Evolutionary conservation across 30 jellyfish, hydroid and myxozoan species (phyloP).

Genomic region (Cassiopea andromeda): DNA sequence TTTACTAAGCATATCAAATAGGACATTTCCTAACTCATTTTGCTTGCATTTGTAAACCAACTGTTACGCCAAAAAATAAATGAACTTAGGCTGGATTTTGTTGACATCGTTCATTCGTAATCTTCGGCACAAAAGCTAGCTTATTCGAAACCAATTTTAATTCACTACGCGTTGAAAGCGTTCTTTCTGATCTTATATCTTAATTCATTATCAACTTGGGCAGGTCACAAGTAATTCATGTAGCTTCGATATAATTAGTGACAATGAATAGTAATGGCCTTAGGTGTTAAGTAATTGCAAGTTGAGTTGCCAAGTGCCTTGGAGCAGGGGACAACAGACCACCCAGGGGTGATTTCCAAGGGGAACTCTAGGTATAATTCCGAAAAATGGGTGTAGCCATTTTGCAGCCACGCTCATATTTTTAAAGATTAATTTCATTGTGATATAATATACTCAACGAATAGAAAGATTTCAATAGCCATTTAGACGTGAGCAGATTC

Average conservation of each 20-base stretch:
- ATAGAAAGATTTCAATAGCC: too few species aligned
- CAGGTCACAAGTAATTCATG: constrained; percentile 1
- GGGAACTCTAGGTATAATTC: too few species aligned
- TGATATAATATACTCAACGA: too few species aligned
- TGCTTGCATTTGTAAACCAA: not conserved
- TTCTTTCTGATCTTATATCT: not conserved
- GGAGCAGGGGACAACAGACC: too few species aligned
- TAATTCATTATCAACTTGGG: not conserved
- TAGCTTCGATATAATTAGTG: not conserved
- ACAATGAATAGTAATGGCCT: not conserved
- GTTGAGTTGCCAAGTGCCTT: too few species aligned
- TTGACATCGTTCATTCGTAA: not conserved
- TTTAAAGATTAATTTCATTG: too few species aligned
- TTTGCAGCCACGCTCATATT: too few species aligned
- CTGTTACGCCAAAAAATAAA: constrained; percentile 11
- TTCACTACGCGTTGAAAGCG: not conserved
- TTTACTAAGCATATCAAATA: not conserved
- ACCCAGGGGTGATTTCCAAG: too few species aligned
- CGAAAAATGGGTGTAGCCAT: too few species aligned
- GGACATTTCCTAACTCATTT: constrained; percentile 25
- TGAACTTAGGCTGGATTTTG: not conserved
- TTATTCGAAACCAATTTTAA: constrained; percentile 1
- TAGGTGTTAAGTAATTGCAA: too few species aligned
- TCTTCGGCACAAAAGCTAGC: not conserved
- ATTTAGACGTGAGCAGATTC: too few species aligned